Base-by-base conservation (phyloP, 2,888 invertebrate genomes). In the Agelastica alni region DNA sequence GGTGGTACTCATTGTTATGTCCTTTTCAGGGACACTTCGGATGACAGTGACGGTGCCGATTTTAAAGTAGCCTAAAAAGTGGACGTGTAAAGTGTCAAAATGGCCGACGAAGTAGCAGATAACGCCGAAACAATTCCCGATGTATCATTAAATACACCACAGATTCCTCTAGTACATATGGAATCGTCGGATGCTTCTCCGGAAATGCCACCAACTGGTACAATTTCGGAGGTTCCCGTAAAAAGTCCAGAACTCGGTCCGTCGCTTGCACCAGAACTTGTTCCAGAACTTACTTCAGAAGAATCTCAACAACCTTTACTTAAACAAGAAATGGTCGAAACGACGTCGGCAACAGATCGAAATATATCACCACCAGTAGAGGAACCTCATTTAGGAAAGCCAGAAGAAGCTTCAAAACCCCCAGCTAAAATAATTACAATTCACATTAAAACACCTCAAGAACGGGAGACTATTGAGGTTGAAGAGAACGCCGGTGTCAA, bases 391-490 rank as follows among this genome's bases (percentile, higher is more conserved):
- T n/a, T n/a, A n/a, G n/a, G n/a, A n/a, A n/a, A n/a, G n/a, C 45
- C 46, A 18, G 39, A 43, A 18, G 22, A 46, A 39, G 44, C 53
- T 0, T 56, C 59, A 0, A 30, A 46, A 39, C 49, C 53, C 0
- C 58, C 59, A 0, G 47, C 44, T 12, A 79, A 79, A 61, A 81
- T 79, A 76, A 93, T 96, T 78, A 89, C 85, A 70, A 84, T 96
- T 75, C 90, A 89, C 73, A 91, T 96, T 61, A 96, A 96, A 87
- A 96, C 96, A 67, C 92, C 94, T 62, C 95, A 94, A 82, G 94
- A 95, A 78, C 94, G 93, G 80, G 73, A 75, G 56, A 93, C 93
- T 79, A 83, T 96, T 65, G 89, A 93, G 79, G 85, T 95, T 59
- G 87, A 87, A 69, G 88, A 88, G 75, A 85, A 91, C 83, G 88